Base-by-base conservation (phyloP, 2,888 invertebrate species). In the Temnothorax unifasciatus region DNA sequence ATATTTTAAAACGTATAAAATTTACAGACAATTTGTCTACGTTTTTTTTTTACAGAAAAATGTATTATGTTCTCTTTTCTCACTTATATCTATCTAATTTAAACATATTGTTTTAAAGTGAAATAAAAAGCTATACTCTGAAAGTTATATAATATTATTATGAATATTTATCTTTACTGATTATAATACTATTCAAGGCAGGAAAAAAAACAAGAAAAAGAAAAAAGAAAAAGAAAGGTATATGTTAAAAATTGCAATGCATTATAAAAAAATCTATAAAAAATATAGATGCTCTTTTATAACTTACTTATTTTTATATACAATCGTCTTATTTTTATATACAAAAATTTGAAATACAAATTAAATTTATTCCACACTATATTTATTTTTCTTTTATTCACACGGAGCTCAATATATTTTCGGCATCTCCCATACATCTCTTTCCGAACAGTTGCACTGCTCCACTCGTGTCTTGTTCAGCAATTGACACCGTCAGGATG, bases 1-100 rank as follows among this genome's bases (percentile, higher is more conserved):
- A 81, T 85, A 77, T 87, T 86, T 89, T 83, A 77, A 89, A 89
- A 84, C 79, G 50, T 38, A 34, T 61, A 47, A 59, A 75, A n/a
- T 41, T 44, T 6, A 44, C 6, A n/a, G 29, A 59, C 47, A 41
- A n/a, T 64, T 41, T 52, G 25, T 25, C 0, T 64, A 38, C 6
- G 25, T 52, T 50, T 50, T 52, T 50, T 52, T 3, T 1, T 52
- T 52, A 18, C 15, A 11, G 3, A 21, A 50, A 50, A 63, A 63
- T 18, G 4, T 63, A 34, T 2, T 1, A 21, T 25, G n/a, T 11
- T 13, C 34, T 34, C 34, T 34, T 11, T 18, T 52, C 38, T 34
- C 8, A 38, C 2, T 76, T 64, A 44, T 61, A 18, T 34, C 2
- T 9, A 44, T 11, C 8, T 38, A n/a, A 29, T 76, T 63, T 38